Evolutionary conservation across 2,888 invertebrate genomes (phyloP), one percentile per base, ranked within the genome.

Genomic region (Cheilosia urbana): DNA sequence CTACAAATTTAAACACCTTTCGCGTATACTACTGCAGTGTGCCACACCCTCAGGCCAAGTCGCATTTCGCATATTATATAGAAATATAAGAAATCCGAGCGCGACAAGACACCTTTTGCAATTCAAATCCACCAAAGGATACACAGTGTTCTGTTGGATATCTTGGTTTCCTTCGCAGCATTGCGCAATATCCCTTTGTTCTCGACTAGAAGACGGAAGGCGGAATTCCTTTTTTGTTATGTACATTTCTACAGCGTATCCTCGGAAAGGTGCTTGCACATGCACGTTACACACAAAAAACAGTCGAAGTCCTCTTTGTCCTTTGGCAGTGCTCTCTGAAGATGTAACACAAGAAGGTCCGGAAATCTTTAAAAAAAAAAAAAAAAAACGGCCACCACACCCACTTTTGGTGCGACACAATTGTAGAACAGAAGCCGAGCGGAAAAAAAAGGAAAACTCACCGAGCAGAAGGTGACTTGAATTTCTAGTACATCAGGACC

Each of bases 301-400:
- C 17, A 53, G 27, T 37, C 34, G 68, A 83, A 80, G 53, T 75
- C 75, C 69, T 47, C 75, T 84, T 84, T 84, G 84, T 84, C 80
- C 80, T 84, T 84, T 80, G 75, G 63, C 65, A 75, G 65, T 60
- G 72, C 42, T 37, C 53, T 69, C 66, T 71, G 85, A 81, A 88
- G 88, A 87, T 88, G 88, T 88, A 88, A 88, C 87, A 87, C 87
- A 87, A 88, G 88, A 87, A 87, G 88, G 87, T 88, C 88, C 88
- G 88, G 88, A 88, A 88, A 87, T 87, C 84, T 88, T 88, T 82
- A 30, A 30, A 34, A 30, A 37, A 88, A 88, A 88, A 88, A 87
- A 87, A 13, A 88, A 88, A 88, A 88, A 88, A 87, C 87, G 80
- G 80, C 88, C 84, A 84, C 88, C 88, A 88, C 88, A 87, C 88